A percentile compares a stretch with the other conserved stretches of the same genome.
These are phyloP conservation scores for Scelioninae gen. 1 DNA, from an alignment of 2,888 invertebrate genomes.

Conservation along the genomic window DNA sequence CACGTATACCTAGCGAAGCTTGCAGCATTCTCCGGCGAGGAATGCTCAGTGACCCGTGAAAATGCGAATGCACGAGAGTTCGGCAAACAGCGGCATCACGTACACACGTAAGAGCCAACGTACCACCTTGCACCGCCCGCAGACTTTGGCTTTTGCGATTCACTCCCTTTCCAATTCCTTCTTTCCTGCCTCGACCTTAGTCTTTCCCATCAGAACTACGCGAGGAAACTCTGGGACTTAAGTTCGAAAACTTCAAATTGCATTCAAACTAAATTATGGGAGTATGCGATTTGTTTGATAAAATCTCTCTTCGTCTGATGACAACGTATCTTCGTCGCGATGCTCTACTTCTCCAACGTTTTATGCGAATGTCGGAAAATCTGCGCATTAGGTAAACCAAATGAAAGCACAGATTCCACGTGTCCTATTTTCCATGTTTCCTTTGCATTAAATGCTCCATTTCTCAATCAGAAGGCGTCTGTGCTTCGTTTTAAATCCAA, in stretches of 20 bases:
- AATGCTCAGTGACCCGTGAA: constrained; percentile 81
- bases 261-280: constrained; percentile 56
- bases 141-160: constrained; percentile 72
- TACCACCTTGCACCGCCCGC: constrained; percentile 63
- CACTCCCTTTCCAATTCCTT: constrained; percentile 67
- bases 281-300: constrained; percentile 52
- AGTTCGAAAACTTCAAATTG: constrained; percentile 59
- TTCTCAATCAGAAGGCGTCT: neutral
- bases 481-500: neutral
- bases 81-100: constrained; percentile 79
- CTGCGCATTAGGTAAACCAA: constrained; percentile 6
- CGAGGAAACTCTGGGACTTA: constrained; percentile 38
- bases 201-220: constrained; percentile 42
- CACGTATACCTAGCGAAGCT: constrained; percentile 62
- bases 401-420: too few species aligned
- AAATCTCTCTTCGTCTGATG: constrained; percentile 37
- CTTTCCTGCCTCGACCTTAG: constrained; percentile 56
- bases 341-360: constrained; percentile 13
- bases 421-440: too few species aligned
- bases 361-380: constrained; percentile 16
- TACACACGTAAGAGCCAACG: constrained; percentile 70
- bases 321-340: too few species aligned
- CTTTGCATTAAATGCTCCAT: constrained; percentile 11
- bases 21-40: constrained; percentile 71
- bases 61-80: constrained; percentile 81